These are phyloP conservation scores for Conops quadrifasciatus DNA, from an alignment of 2,888 invertebrate genomes.

Conservation along the genomic window DNA sequence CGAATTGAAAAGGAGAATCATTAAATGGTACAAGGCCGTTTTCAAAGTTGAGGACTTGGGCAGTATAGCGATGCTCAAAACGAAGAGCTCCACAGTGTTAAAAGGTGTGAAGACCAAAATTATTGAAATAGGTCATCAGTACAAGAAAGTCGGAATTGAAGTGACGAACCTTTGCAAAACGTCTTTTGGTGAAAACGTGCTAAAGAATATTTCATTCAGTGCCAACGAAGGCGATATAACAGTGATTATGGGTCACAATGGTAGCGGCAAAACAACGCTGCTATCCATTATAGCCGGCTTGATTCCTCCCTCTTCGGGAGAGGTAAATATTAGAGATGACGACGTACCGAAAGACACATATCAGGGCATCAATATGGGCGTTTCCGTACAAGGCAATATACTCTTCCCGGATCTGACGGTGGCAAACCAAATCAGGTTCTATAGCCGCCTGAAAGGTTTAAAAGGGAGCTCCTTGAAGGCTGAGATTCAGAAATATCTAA, in stretches of 20 bases:
- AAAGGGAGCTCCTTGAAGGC: conserved; percentile 63
- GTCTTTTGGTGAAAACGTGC: conserved; percentile 73
- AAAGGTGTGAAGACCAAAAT: conserved; percentile 43
- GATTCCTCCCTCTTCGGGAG: conserved; percentile 71
- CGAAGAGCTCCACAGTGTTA: not conserved
- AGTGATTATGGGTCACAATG: conserved; percentile 76
- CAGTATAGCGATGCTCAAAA: not conserved
- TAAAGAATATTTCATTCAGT: conserved; percentile 74
- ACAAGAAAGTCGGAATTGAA: conserved; percentile 64
- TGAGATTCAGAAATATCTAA: conserved; percentile 72
- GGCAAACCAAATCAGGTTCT: conserved; percentile 81
- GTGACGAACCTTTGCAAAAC: conserved; percentile 69
- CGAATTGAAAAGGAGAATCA: not conserved
- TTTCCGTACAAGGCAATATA: conserved; percentile 81
- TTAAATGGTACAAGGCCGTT: not conserved
- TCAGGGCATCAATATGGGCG: conserved; percentile 75
- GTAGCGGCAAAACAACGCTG: conserved; percentile 88
- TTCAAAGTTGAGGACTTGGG: not conserved
- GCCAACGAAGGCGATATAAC: conserved; percentile 74
- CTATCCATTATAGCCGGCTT: conserved; percentile 88
- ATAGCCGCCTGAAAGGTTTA: conserved; percentile 75
- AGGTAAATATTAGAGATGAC: conserved; percentile 72
- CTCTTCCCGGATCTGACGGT: conserved; percentile 74
- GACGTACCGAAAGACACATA: conserved; percentile 67
- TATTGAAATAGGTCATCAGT: conserved; percentile 67